A percentile compares a stretch with the other conserved stretches of the same genome.
These are phyloP conservation scores for Lepidonotus clava DNA, from an alignment of 2,888 invertebrate genomes.

Conservation along the genomic window DNA sequence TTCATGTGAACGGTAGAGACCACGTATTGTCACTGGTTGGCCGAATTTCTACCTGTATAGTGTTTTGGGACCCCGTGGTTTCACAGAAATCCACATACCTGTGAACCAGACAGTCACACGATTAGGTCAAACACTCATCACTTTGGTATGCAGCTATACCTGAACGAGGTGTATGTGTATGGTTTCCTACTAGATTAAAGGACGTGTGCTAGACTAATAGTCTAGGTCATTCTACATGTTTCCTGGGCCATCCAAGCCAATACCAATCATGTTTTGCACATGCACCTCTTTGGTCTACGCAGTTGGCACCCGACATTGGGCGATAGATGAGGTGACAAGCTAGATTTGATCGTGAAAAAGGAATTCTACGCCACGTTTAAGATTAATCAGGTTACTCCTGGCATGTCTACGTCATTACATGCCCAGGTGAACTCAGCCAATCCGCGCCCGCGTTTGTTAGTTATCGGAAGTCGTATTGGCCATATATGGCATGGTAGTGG, in stretches of 20 bases:
- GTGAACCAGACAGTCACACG: not conserved
- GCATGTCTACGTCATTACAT: not conserved
- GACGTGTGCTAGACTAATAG: not conserved
- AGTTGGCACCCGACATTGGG: too few relatives aligned
- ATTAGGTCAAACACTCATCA: not conserved
- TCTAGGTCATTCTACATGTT: not conserved
- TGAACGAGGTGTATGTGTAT: not conserved
- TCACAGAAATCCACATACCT: not conserved
- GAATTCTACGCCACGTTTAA: not conserved
- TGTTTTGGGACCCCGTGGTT: not conserved
- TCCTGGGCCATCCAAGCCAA: not conserved
- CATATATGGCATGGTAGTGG: constrained; percentile 16
- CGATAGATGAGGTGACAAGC: too few relatives aligned
- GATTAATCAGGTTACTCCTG: not conserved
- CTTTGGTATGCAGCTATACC: not conserved
- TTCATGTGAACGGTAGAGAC: not conserved
- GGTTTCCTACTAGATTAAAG: not conserved
- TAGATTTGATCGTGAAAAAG: not conserved
- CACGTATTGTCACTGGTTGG: not conserved
- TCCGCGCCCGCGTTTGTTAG: not conserved
- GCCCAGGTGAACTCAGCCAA: not conserved
- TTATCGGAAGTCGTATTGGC: not conserved
- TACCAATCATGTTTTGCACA: not conserved
- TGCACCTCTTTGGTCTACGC: too few relatives aligned
- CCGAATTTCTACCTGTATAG: not conserved